Conservation (phyloP, 2,888 invertebrate species). For the Byasa hedistus region DNA sequence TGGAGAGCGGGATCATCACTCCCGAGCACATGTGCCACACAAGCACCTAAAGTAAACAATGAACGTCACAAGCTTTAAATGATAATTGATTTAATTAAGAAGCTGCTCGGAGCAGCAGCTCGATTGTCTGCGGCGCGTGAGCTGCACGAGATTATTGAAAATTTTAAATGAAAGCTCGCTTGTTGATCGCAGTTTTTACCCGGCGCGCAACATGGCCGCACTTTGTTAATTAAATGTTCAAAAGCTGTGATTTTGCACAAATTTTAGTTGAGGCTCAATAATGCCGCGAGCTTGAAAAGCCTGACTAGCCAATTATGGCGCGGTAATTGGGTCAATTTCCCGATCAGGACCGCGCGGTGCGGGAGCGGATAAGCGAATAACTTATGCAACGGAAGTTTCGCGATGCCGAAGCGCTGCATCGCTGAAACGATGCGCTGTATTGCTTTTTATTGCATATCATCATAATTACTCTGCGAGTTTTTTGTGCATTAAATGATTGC, state of each 20-base stretch:
- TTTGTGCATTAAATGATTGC: too few relatives aligned
- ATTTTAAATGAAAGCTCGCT: slow-evolving; percentile 22
- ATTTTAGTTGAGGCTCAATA: slow-evolving; percentile 37
- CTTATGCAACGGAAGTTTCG: slow-evolving; percentile 11
- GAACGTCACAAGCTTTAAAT: too few relatives aligned
- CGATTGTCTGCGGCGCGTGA: neutral
- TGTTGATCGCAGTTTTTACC: slow-evolving; percentile 23
- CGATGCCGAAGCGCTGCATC: neutral
- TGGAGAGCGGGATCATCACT: too few relatives aligned
- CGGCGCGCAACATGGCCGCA: slow-evolving; percentile 18
- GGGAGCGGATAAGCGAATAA: slow-evolving; percentile 20
- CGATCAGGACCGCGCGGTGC: slow-evolving; percentile 31
- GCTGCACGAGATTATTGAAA: slow-evolving; percentile 19
- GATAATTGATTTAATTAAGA: too few relatives aligned
- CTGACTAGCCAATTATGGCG: slow-evolving; percentile 36
- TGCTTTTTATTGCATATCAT: too few relatives aligned
- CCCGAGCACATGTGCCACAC: too few relatives aligned
- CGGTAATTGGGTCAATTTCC: slow-evolving; percentile 39
- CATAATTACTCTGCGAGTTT: too few relatives aligned
- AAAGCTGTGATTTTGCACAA: slow-evolving; percentile 31
- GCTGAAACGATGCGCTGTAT: too few relatives aligned
- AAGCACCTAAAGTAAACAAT: too few relatives aligned
- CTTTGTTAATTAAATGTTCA: slow-evolving; percentile 31
- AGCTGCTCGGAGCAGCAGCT: too few relatives aligned
- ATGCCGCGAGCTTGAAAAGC: slow-evolving; percentile 33